Percentiles rank a stretch among this genome's conserved stretches.
phyloP scores from a whole-genome alignment of 2,113 vertebrate genomes.

The Sminthopsis crassicaudata region DNA sequence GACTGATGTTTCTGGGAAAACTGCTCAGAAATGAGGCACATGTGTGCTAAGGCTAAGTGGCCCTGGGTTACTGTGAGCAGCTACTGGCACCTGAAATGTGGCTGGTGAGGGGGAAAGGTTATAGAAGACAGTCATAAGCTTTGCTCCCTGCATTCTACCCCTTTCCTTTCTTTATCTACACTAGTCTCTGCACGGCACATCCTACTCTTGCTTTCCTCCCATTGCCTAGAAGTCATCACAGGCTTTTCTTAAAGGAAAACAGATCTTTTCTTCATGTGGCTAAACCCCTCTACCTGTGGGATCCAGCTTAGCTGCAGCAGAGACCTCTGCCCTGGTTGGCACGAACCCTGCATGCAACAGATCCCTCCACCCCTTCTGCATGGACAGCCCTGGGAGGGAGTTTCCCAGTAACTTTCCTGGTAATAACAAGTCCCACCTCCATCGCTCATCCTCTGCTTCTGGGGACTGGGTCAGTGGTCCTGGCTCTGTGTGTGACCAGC shows the following conservation, averaged over 20 bases:
- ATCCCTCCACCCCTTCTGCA: no score
- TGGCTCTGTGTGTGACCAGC: not conserved
- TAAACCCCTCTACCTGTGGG: not conserved
- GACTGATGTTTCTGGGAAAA: not conserved
- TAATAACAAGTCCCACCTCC: not conserved
- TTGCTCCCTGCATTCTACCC: not conserved
- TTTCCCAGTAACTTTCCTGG: rapidly evolving
- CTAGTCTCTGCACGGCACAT: not conserved
- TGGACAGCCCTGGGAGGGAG: not conserved
- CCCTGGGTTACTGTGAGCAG: not conserved
- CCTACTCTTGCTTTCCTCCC: not conserved
- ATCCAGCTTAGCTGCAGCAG: rapidly evolving
- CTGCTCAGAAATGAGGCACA: not conserved
- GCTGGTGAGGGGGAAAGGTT: not conserved
- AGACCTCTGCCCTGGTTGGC: not conserved
- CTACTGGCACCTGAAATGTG: not conserved
- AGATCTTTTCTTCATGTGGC: not conserved
- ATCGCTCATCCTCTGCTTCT: not conserved
- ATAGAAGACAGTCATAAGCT: not conserved
- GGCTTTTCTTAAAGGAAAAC: not conserved
- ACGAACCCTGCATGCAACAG: rapidly evolving
- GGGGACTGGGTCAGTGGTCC: no score
- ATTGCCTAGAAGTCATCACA: not conserved
- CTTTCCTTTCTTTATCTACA: not conserved
- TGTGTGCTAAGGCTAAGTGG: not conserved